Percentiles rank a stretch among this genome's conserved stretches.
Conservation (phyloP, 2,888 invertebrate species). For the Athalia circularis region DNA sequence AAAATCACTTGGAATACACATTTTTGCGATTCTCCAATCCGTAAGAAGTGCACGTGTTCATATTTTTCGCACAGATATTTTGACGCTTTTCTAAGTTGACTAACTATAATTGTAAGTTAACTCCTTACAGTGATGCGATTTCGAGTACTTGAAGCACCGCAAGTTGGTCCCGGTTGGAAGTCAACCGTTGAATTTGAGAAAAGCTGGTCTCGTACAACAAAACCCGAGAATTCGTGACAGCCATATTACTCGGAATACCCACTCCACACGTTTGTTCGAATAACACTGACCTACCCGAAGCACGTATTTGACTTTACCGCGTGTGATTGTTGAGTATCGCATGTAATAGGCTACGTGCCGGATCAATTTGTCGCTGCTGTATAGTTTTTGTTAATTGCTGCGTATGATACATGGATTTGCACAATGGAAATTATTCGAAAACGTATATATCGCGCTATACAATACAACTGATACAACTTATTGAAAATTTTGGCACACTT, state of each 20-base stretch:
- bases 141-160: not conserved
- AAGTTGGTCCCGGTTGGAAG: conserved; percentile 23
- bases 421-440: not conserved
- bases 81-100: too few relatives aligned
- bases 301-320: conserved; percentile 7
- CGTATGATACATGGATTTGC: not conserved
- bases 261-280: conserved; percentile 1
- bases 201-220: conserved; percentile 16
- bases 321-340: not conserved
- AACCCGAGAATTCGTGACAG: conserved; percentile 30
- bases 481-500: not conserved
- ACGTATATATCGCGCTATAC: too few relatives aligned
- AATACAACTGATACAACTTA: too few relatives aligned
- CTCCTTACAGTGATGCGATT: too few relatives aligned
- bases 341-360: not conserved
- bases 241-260: conserved; percentile 7
- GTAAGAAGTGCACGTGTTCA: too few relatives aligned
- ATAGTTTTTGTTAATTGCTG: not conserved
- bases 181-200: conserved; percentile 13
- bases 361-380: not conserved
- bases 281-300: conserved; percentile 33
- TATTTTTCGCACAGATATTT: too few relatives aligned
- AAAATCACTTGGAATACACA: too few relatives aligned
- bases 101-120: too few relatives aligned
- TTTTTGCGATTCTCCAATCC: too few relatives aligned